phyloP scores from a whole-genome alignment of 2,113 vertebrate species.

The Pyxicephalus adspersus region DNA sequence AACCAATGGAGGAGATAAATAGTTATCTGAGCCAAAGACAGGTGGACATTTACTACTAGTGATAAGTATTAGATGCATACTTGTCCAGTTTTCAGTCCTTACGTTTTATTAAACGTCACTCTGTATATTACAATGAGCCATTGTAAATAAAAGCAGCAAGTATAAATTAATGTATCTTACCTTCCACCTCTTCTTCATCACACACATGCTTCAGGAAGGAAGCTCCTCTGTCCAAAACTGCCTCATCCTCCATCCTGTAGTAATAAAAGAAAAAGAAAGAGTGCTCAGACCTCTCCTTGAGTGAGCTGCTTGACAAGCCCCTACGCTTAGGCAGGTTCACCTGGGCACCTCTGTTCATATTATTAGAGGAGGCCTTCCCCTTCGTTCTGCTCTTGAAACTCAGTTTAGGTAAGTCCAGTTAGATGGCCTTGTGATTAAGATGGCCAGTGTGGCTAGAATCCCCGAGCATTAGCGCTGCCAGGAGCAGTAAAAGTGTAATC shows the following conservation, averaged over 20 bases:
- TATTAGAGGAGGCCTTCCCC: slow-evolving; percentile 56
- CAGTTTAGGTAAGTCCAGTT: slow-evolving; percentile 71
- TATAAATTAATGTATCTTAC: slow-evolving; percentile 71
- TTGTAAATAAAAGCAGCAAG: too few relatives aligned
- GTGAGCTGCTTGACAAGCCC: slow-evolving; percentile 78
- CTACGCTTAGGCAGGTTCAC: slow-evolving; percentile 80
- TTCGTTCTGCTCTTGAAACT: slow-evolving; percentile 62
- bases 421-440: slow-evolving; percentile 50
- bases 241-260: slow-evolving; percentile 99
- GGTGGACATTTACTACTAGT: too few relatives aligned
- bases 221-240: slow-evolving; percentile 95
- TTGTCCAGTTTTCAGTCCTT: too few relatives aligned
- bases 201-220: slow-evolving; percentile 94
- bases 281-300: slow-evolving; percentile 94
- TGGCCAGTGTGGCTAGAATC: slow-evolving; percentile 61
- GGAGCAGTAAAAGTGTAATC: slow-evolving; percentile 65
- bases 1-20: too few relatives aligned
- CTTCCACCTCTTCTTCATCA: slow-evolving; percentile 96
- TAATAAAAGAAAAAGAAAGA: slow-evolving; percentile 98
- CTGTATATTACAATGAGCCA: too few relatives aligned
- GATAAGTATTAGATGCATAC: too few relatives aligned
- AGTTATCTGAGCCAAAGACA: too few relatives aligned
- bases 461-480: slow-evolving; percentile 67
- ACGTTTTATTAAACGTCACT: too few relatives aligned
- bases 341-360: slow-evolving; percentile 79